These are phyloP conservation scores for Brenthis daphne DNA, from an alignment of 2,888 invertebrate genomes.

Conservation along the genomic window DNA sequence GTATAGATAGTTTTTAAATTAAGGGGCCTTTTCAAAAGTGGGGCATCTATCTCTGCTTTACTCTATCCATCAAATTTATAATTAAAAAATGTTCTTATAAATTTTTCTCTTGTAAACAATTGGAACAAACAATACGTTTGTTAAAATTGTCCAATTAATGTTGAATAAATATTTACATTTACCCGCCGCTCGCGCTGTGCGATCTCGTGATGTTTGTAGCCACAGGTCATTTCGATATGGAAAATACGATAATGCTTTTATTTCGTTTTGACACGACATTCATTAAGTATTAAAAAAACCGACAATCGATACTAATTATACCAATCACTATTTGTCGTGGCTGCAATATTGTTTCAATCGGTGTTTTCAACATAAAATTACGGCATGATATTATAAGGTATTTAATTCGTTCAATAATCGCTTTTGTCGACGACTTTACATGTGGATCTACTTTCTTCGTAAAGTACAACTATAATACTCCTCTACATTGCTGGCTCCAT, in stretches of 20 bases:
- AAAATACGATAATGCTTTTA: conserved; percentile 14
- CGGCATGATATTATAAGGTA: too few relatives aligned
- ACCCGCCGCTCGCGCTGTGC: neutral
- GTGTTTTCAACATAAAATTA: too few relatives aligned
- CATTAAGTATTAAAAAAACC: conserved; percentile 6
- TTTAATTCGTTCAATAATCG: too few relatives aligned
- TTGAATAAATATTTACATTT: conserved; percentile 14
- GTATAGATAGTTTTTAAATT: too few relatives aligned
- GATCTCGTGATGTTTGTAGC: conserved; percentile 6
- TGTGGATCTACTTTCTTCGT: too few relatives aligned
- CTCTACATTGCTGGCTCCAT: too few relatives aligned
- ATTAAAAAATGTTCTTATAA: neutral
- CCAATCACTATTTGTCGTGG: neutral
- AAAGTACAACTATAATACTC: too few relatives aligned
- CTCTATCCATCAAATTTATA: too few relatives aligned
- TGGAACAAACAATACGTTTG: neutral
- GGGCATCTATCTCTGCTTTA: too few relatives aligned
- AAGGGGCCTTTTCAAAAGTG: too few relatives aligned
- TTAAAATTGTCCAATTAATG: conserved; percentile 4
- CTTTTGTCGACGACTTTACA: too few relatives aligned
- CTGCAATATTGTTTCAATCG: neutral
- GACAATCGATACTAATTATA: conserved; percentile 5
- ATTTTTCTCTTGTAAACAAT: neutral
- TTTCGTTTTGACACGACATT: conserved; percentile 6
- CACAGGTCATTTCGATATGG: conserved; percentile 12